Conservation (phyloP, 1,140 invertebrate species). For the Semibalanus balanoides region DNA sequence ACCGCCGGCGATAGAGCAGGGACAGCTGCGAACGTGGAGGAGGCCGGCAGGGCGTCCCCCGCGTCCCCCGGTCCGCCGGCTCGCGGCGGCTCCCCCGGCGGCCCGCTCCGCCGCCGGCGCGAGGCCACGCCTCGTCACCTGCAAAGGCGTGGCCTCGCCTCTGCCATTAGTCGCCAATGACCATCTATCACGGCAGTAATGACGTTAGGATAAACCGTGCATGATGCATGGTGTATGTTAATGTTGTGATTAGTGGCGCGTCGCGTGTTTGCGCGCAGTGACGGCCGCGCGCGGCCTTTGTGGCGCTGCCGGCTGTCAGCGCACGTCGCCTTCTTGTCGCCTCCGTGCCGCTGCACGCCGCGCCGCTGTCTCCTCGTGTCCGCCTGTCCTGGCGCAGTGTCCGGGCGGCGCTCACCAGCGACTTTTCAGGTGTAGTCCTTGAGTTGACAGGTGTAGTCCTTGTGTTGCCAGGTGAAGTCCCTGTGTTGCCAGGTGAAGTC, state of each 20-base stretch:
- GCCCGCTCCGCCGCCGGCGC: too few relatives aligned
- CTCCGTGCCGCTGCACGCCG: too few relatives aligned
- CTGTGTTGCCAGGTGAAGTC: too few relatives aligned
- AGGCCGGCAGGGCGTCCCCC: too few relatives aligned
- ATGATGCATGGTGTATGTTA: neutral
- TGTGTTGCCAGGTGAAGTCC: too few relatives aligned
- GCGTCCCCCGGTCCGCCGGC: too few relatives aligned
- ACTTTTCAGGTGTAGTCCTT: too few relatives aligned
- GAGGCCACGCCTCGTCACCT: neutral
- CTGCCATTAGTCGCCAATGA: neutral
- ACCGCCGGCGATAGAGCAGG: neutral
- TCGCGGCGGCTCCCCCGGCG: too few relatives aligned
- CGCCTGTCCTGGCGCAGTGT: neutral
- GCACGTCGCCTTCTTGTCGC: too few relatives aligned
- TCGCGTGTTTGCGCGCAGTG: neutral
- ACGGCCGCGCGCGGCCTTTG: neutral
- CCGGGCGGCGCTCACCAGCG: too few relatives aligned
- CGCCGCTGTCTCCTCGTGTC: too few relatives aligned
- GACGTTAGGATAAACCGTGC: neutral
- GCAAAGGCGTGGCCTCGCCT: neutral
- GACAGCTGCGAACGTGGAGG: neutral
- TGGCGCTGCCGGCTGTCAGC: neutral
- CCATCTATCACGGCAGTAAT: neutral
- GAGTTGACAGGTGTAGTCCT: too few relatives aligned
- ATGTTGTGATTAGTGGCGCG: neutral